Base-by-base conservation (phyloP, 1,140 invertebrate species). In the Pogonomyrmex barbatus region DNA sequence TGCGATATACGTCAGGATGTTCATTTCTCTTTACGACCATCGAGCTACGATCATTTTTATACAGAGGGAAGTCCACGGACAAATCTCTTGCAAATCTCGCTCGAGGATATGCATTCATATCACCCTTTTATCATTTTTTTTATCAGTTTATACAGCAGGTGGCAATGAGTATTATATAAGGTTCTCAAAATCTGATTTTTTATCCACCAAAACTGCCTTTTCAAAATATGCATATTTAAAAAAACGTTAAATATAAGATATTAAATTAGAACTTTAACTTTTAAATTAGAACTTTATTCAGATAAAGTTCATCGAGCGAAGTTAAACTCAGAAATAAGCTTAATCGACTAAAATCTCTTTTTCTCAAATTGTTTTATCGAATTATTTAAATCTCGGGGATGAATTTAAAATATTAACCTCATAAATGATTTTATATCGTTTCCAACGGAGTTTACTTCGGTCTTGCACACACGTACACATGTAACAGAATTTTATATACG, bases 11-110 rank as follows among this genome's bases (percentile, higher is more conserved):
- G 39, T 81, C 50, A 9, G 36, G 24, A 24, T 81, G 50, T 81
- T 10, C 65, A 70, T 81, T 81, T 81, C 65, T 81, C 78, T 70
- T 33, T 70, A 70, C 14, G 50, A 4, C 24, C 62, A 79, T 79
- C 36, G 62, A 42, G n/a, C 60, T 30, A 10, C 63, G 14, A 68
- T 81, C 24, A 81, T 68, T 70, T 70, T 68, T 81, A 56, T 81
- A 68, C 5, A 24, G 36, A 30, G n/a, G 8, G 12, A 67, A 54
- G 36, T 12, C 14, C n/a, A 17, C 17, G 47, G 42, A 14, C 33
- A 79, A 79, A 68, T 81, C 39, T 54, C 24, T 67, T 54, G 47
- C 62, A 56, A 77, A 63, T 77, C 30, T 67, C 36, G 36, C 12
- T 2, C 33, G 47, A 65, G 52, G 60, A 63, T 36, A 63, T 56